These are phyloP conservation scores for Apotomis turbidana DNA, from an alignment of 2,888 invertebrate genomes.

Conservation along the genomic window DNA sequence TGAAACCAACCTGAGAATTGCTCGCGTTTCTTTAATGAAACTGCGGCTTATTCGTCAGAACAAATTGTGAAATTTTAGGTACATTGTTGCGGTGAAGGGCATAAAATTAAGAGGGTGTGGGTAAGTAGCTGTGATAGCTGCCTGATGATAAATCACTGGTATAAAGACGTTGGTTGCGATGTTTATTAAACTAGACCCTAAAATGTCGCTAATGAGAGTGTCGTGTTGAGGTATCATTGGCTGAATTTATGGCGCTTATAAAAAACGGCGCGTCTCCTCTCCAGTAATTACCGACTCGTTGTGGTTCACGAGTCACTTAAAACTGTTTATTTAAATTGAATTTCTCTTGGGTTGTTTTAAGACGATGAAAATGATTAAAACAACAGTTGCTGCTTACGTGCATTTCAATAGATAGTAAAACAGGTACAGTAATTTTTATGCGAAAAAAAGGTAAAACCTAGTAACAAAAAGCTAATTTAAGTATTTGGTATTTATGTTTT, in stretches of 20 bases:
- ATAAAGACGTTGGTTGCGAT: conserved; percentile 44
- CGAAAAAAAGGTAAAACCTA: no score
- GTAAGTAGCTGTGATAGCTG: conserved; percentile 28
- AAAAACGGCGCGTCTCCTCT: conserved; percentile 39
- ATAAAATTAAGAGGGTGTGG: conserved; percentile 22
- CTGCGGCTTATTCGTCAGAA: conserved; percentile 10
- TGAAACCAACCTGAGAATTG: conserved; percentile 35
- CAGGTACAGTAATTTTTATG: no score
- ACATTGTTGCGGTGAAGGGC: conserved; percentile 17
- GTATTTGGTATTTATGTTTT: no score
- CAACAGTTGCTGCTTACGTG: no score
- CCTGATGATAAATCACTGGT: conserved; percentile 44
- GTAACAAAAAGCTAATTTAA: no score
- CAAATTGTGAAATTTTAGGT: conserved; percentile 29
- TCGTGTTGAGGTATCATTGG: conserved; percentile 48
- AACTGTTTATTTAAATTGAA: conserved; percentile 2
- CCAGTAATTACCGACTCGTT: not conserved
- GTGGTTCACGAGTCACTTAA: conserved; percentile 1
- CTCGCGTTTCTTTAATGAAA: conserved; percentile 19
- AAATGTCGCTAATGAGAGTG: conserved; percentile 54
- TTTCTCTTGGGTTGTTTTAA: not conserved
- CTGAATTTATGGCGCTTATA: conserved; percentile 53
- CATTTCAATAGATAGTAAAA: no score
- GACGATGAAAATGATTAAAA: not conserved
- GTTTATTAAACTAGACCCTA: conserved; percentile 54